Evolutionary conservation across 2,797 vertebrate species (phyloP).

Genomic region (Mormyrus hasselquistii): DNA sequence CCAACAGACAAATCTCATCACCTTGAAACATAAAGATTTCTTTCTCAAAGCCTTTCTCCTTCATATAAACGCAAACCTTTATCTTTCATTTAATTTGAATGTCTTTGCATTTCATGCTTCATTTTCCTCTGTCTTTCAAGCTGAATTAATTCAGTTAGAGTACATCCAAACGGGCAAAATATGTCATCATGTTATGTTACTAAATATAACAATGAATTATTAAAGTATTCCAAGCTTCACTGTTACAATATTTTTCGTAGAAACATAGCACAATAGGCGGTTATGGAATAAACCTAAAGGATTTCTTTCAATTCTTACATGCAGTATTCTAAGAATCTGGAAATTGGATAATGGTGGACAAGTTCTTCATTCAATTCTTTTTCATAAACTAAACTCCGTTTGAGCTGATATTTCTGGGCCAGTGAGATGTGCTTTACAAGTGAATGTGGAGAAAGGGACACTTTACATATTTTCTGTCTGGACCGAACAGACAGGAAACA

Average conservation of each 20-base stretch:
- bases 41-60: background rate
- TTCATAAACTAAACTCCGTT: background rate
- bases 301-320: background rate
- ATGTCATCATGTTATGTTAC: background rate
- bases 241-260: too few species aligned
- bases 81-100: background rate
- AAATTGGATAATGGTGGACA: background rate
- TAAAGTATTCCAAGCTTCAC: background rate
- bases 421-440: constrained; percentile 6
- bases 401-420: background rate
- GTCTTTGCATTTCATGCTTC: background rate
- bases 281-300: background rate
- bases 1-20: constrained; percentile 22
- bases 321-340: background rate
- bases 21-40: constrained; percentile 10
- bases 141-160: background rate
- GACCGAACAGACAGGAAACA: constrained; percentile 30
- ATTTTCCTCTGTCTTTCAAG: constrained; percentile 3
- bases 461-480: constrained; percentile 20
- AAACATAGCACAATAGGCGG: background rate
- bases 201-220: background rate
- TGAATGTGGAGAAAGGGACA: constrained; percentile 11
- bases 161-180: background rate
- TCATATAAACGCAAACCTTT: background rate
- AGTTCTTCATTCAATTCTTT: background rate